Evolutionary conservation across 1,140 invertebrate species (phyloP), one percentile per base, ranked within the genome.

Genomic region (Drosophila teissieri): DNA sequence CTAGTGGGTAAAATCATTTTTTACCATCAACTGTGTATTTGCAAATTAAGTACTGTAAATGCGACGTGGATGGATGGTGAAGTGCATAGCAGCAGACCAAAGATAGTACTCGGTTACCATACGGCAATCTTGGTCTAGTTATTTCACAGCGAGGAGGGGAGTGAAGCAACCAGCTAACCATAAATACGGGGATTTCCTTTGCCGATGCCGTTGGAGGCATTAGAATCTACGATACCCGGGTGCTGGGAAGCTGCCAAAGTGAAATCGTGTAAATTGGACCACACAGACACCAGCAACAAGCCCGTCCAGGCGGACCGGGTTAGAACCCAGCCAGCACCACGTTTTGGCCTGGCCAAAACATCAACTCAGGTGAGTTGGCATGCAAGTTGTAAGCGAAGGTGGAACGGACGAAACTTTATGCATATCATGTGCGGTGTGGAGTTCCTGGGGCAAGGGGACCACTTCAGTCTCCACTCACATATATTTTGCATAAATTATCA

Each of bases 401-500:
- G 42, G 54, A 75, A 27, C 67, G 51, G 67, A 44, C 51, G 19
- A 62, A 61, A 72, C 63, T 72, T 73, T 56, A 56, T 62, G 56
- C 44, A 80, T 62, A 80, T 74, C 62, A 60, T 69, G 44, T 69
- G 57, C 57, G 36, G 15, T 46, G 31, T 8, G 8, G 7, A 31
- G 7, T 0, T 31, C 3, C 7, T 8, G 31, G 8, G n/a, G 40
- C 14, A 7, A 34, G 49, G 62, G 34, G 39, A 10, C 15, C 24
- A 48, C 24, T 70, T 70, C 52, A 36, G 65, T 48, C 61, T 49
- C 31, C 54, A 15, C 53, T 36, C 58, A 78, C 79, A 89, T 79
- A 88, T 89, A 88, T 88, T 88, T 88, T 83, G 83, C 83, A 88
- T 88, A 88, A 88, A 88, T 88, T 88, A 88, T 88, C 73, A 88